Conservation (phyloP, 2,888 invertebrate genomes). For the Rhopalosiphum nymphaeae region DNA sequence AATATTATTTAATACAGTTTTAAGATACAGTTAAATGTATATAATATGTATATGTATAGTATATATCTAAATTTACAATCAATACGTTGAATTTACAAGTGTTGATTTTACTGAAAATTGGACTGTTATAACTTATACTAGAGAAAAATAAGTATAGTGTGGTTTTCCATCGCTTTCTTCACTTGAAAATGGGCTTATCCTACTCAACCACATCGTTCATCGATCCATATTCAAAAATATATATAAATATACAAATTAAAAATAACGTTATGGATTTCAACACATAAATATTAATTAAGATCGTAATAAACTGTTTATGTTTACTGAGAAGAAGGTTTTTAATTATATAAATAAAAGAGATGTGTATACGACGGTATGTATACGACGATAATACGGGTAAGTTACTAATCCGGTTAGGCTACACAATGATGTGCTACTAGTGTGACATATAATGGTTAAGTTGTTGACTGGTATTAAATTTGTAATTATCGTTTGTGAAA, state of each 20-base stretch:
- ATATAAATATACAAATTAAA: not conserved
- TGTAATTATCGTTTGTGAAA: slow-evolving; percentile 10
- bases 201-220: not conserved
- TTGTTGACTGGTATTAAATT: not conserved
- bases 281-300: not conserved
- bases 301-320: not conserved
- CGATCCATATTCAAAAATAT: not conserved
- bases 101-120: not conserved
- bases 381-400: not conserved
- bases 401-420: not conserved
- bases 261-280: not conserved
- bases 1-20: not conserved
- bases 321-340: not conserved
- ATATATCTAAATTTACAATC: not conserved
- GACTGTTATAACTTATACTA: not conserved
- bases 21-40: not conserved
- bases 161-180: not conserved
- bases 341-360: slow-evolving; percentile 11
- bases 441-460: not conserved
- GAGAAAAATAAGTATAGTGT: not conserved
- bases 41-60: too few relatives aligned
- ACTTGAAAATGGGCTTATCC: not conserved
- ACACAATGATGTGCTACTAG: not conserved
- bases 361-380: not conserved
- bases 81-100: not conserved